Percentiles rank a stretch among this genome's conserved stretches.
Evolutionary conservation across 2,113 vertebrate species (phyloP).

Genomic region (Genyomyrus donnyi): DNA sequence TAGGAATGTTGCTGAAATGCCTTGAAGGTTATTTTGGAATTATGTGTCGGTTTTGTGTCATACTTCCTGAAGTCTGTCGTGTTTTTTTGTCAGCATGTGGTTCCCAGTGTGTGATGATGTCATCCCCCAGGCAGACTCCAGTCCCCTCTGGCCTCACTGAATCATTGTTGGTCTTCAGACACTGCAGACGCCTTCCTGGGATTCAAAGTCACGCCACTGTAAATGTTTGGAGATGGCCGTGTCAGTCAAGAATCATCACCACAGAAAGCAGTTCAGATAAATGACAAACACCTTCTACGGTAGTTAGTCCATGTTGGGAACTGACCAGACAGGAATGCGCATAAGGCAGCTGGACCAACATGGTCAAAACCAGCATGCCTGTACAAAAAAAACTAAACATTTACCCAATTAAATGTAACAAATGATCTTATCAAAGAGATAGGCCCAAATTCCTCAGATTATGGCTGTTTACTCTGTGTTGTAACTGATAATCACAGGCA

Average conservation of each 20-base stretch:
- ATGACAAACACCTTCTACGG: not conserved
- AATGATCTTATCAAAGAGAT: not conserved
- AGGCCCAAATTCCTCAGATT: not conserved
- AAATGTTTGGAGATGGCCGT: not conserved
- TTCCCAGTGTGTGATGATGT: not conserved
- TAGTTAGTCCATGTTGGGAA: not conserved
- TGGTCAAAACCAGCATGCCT: not conserved
- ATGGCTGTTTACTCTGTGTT: not conserved
- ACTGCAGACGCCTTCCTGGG: not conserved
- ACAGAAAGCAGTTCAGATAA: not conserved
- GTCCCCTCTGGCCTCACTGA: not conserved
- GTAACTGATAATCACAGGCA: not conserved
- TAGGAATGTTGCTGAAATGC: not conserved
- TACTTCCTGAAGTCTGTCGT: not conserved
- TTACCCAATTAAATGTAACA: not conserved
- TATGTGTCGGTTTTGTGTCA: not conserved
- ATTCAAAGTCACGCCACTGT: not conserved
- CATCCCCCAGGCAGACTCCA: not conserved
- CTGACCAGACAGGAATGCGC: not conserved
- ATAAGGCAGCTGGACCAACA: not conserved
- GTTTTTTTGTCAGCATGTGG: not conserved
- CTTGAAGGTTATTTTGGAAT: not conserved
- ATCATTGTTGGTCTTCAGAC: not conserved
- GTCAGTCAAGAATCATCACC: not conserved
- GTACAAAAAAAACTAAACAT: not conserved